Base-by-base conservation (phyloP, 2,888 invertebrate genomes). In the Hirtodrosophila alboralis region DNA sequence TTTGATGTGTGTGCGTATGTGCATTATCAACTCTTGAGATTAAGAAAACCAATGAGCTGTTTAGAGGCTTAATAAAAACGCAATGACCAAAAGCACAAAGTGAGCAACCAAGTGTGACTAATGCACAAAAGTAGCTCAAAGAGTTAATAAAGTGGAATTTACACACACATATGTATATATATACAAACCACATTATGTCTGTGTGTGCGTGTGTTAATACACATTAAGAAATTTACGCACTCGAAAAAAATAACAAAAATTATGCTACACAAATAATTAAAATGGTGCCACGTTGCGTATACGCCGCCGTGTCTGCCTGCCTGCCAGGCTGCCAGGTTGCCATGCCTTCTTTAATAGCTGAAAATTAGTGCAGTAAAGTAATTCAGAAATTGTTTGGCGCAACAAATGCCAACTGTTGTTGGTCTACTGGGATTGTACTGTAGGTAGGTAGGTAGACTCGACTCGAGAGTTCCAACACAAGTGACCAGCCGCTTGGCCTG, bases 361-460 rank as follows among this genome's bases (percentile, higher is more conserved):
- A 56, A 84, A 84, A 79, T 84, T 79, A 84, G 78, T 80, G 62
- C 62, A 80, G 62, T 84, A 62, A 78, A 80, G 64, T 76, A 64
- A 58, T 66, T 48, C 57, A 30, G 57, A 34, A 58, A 64, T 56
- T 57, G 62, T 40, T 14, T 54, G 40, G 40, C 28, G 59, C 62
- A 63, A 65, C 56, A 56, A 63, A 38, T 52, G 34, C 49, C 54
- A 66, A 38, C 59, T 5, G 23, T 5, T 47, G 36, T 30, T 34
- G 54, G 49, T 10, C 48, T 37, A 33, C 23, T 23, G 62, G 41
- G 41, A 36, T 16, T 26, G 28, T 38, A 40, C 38, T 47, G 37
- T 41, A 63, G 54, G n/a, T n/a, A n/a, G n/a, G n/a, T n/a, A n/a
- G n/a, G n/a, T n/a, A n/a, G n/a, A n/a, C n/a, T n/a, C n/a, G n/a